Evolutionary conservation across 2,888 invertebrate genomes (phyloP).

Genomic region (Trisateles emortualis): DNA sequence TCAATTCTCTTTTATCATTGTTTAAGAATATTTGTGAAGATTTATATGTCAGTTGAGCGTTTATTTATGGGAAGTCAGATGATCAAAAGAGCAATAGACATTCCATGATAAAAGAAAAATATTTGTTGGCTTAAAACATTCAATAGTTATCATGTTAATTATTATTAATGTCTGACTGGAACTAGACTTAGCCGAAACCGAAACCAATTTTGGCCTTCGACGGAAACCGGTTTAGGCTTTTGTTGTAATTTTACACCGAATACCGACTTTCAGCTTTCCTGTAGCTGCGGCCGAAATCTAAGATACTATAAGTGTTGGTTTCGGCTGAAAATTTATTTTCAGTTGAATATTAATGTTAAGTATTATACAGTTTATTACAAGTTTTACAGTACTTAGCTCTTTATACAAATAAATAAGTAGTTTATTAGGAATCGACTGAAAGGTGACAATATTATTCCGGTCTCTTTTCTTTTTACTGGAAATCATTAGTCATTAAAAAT

Average conservation of each 20-base stretch:
- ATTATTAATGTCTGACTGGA: background rate
- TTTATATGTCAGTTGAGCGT: constrained; percentile 35
- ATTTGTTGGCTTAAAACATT: background rate
- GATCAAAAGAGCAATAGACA: constrained; percentile 63
- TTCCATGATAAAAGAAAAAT: constrained; percentile 41
- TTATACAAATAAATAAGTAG: constrained; percentile 64
- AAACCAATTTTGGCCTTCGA: background rate
- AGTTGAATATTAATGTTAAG: constrained; percentile 29
- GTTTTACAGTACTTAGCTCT: constrained; percentile 68
- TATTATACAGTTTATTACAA: constrained; percentile 53
- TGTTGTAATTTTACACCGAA: too few species aligned
- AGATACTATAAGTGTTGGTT: background rate
- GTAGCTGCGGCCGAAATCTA: too few species aligned
- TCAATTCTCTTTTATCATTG: background rate
- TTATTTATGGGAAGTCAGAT: constrained; percentile 29
- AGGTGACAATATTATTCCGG: constrained; percentile 80
- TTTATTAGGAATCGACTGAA: constrained; percentile 76
- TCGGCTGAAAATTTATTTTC: constrained; percentile 2
- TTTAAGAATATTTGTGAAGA: constrained; percentile 42
- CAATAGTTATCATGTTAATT: background rate
- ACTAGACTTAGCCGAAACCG: background rate
- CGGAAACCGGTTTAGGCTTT: background rate
- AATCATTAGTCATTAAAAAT: constrained; percentile 57
- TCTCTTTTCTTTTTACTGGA: constrained; percentile 71
- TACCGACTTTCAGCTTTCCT: too few species aligned